Evolutionary conservation across 1,140 invertebrate species (phyloP).

Genomic region (Drosophila pseudoananassae): DNA sequence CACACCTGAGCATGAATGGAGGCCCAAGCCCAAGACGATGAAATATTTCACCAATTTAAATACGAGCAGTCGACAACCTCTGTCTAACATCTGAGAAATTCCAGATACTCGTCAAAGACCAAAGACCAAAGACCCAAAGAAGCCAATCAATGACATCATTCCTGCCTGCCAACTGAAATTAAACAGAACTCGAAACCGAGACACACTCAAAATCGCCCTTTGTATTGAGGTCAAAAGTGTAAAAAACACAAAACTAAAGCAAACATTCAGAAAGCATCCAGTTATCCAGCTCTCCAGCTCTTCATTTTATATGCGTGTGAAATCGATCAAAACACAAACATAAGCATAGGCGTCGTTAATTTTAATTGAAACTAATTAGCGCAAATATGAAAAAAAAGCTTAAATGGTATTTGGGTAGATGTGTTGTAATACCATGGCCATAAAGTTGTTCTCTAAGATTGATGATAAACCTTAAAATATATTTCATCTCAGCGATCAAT

Average conservation of each 20-base stretch:
- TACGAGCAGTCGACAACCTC: slow-evolving; percentile 16
- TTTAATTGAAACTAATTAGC: slow-evolving; percentile 82
- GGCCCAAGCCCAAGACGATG: slow-evolving; percentile 15
- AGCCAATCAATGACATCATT: slow-evolving; percentile 68
- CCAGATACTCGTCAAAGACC: slow-evolving; percentile 24
- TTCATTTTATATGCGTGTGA: slow-evolving; percentile 68
- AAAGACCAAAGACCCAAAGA: neutral
- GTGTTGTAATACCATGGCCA: slow-evolving; percentile 29
- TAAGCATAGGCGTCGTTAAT: slow-evolving; percentile 66
- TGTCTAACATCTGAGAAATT: slow-evolving; percentile 22
- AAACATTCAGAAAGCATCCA: slow-evolving; percentile 63
- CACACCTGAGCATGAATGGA: slow-evolving; percentile 34
- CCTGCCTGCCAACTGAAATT: slow-evolving; percentile 24
- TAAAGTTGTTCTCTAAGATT: slow-evolving; percentile 10
- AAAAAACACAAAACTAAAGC: slow-evolving; percentile 69
- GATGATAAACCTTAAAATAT: slow-evolving; percentile 16
- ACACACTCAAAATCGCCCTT: slow-evolving; percentile 51
- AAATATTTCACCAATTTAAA: slow-evolving; percentile 35
- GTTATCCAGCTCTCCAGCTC: slow-evolving; percentile 2
- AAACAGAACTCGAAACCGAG: slow-evolving; percentile 45
- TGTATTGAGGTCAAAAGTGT: slow-evolving; percentile 76
- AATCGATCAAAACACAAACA: slow-evolving; percentile 57
- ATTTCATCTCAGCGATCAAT: neutral
- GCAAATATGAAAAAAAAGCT: slow-evolving; percentile 62
- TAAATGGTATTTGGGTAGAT: slow-evolving; percentile 25